Base-by-base conservation (phyloP, 1,140 invertebrate species). In the Arion vulgaris region DNA sequence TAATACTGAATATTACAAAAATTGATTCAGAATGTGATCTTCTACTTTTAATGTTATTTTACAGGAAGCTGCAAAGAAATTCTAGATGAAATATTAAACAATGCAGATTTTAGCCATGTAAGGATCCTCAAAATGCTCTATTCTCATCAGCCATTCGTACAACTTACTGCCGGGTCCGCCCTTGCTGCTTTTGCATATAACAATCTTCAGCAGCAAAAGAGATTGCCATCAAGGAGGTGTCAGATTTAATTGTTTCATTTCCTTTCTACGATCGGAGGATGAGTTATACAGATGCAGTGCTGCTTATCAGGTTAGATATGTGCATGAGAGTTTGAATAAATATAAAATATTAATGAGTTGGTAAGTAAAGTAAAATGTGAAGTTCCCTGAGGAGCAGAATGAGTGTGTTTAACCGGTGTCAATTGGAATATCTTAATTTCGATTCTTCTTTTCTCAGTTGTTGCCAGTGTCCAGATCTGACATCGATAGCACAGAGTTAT, bases 171-270 rank as follows among this genome's bases (percentile, higher is more conserved):
- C 15, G 91, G 91, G 17, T 85, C 87, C 0, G 90, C 92, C 0
- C 83, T 92, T 32, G 89, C 92, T 23, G 83, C 89, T 26, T 92
- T 92, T 84, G 90, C 90, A 15, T 92, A 90, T 84, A 92, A 92
- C 84, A 92, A 89, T 74, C 85, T 91, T 23, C 84, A 76, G 17
- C 87, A 91, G 75, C 92, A 92, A 85, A 87, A 62, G 88, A 90
- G 82, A 92, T 92, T 26, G 89, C 89, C 7, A 88, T 89, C 88
- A 91, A 84, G 91, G 91, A 2, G 91, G 91, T 19, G 87, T 92
- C 26, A 69, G 89, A 15, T 92, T 92, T 82, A 87, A 85, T 80
- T 92, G 90, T 73, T 92, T 92, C 83, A 82, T 88, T 19, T 88
- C 89, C 23, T 92, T 92, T 78, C 83, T 92, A 38, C 84, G 88